Evolutionary conservation across 2,888 invertebrate species (phyloP).

Genomic region (Punctoribates punctum): DNA sequence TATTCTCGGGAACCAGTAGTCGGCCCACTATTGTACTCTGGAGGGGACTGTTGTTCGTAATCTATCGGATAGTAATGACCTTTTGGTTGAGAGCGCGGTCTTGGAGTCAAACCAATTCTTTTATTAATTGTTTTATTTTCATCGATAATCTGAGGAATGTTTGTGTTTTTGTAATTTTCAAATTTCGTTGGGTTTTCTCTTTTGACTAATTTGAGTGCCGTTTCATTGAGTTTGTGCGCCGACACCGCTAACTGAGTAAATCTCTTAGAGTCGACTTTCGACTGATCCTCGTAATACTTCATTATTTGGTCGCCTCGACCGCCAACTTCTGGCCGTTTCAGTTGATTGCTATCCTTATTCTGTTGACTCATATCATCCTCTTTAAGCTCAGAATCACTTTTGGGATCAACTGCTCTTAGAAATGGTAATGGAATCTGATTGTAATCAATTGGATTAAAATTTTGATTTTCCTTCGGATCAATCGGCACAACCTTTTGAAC

Average conservation of each 20-base stretch:
- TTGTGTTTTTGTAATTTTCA: background rate
- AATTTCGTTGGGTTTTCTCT: background rate
- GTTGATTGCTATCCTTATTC: too few relatives aligned
- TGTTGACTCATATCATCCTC: too few relatives aligned
- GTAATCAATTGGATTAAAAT: too few relatives aligned
- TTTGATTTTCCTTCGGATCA: too few relatives aligned
- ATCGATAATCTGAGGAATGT: background rate
- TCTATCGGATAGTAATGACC: background rate
- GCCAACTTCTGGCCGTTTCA: background rate
- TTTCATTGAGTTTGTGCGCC: background rate
- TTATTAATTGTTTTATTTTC: background rate
- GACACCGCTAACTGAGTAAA: background rate
- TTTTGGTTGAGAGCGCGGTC: background rate
- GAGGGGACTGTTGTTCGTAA: background rate
- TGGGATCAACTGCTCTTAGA: too few relatives aligned
- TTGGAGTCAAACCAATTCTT: background rate
- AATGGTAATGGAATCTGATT: too few relatives aligned
- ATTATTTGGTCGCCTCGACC: background rate
- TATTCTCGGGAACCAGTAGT: background rate
- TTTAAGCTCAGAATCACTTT: too few relatives aligned
- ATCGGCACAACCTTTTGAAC: too few relatives aligned
- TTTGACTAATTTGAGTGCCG: background rate
- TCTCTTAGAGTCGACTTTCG: background rate
- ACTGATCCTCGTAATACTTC: conserved; percentile 25
- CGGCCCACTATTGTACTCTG: background rate